Evolutionary conservation across 2,888 invertebrate genomes (phyloP), one percentile per base, ranked within the genome.

Genomic region (Ditylenchus weischeri): DNA sequence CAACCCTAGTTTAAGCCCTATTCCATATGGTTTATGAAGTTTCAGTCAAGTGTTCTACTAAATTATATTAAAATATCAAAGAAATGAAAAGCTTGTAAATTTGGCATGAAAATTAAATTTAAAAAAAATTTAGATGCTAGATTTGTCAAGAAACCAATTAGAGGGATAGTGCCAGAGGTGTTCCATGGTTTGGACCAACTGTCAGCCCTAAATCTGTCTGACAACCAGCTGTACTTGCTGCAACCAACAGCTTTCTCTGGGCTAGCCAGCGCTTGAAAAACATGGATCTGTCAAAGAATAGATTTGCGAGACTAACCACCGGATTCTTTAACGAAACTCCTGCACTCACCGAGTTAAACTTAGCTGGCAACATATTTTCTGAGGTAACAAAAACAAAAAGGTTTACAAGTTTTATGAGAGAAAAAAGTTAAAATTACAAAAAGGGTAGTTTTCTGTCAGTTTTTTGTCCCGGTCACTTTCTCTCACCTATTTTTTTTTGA

Each of bases 71-170:
- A 29, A 29, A 29, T 5, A 43, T 8, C 43, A 2, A 43, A 43
- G 43, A 43, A 43, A 43, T 43, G 43, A 3, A 8, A 43, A 43
- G 43, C 8, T 43, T 43, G 11, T 15, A 43, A 43, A 29, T 29
- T 29, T 43, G 43, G 8, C 13, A 13, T 43, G 8, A 13, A 15
- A 43, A 15, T 8, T 43, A 8, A 13, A 6, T 43, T 43, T n/a
- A n/a, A 13, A 43, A 43, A 15, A 43, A 13, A 49, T 69, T 51
- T 49, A 69, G 69, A 38, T 13, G 21, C 62, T 69, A 6, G 69
- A 69, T 57, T 59, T 69, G 36, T 62, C 62, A 7, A 36, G 48
- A 13, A 69, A 69, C 66, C 43, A 69, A 35, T 62, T 69, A 43
- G 69, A 69, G 47, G 68, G 49, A 69, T 69, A 35, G 59, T 51